These are phyloP conservation scores for Rhynchotus rufescens DNA, from an alignment of 2,797 vertebrate species.

Conservation along the genomic window DNA sequence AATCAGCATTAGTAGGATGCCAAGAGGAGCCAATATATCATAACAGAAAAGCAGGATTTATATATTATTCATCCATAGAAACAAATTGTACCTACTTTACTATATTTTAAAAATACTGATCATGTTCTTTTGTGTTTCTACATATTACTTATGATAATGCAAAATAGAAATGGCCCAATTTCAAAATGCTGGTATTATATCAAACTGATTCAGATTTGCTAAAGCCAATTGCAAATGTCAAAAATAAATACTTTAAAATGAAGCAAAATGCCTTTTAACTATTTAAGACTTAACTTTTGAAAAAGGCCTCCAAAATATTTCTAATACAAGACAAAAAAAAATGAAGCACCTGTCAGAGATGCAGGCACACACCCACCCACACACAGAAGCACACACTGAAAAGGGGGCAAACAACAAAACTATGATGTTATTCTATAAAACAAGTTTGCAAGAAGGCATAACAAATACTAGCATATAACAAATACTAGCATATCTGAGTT, in stretches of 20 bases:
- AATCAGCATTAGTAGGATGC: not conserved
- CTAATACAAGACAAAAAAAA: conserved; percentile 42
- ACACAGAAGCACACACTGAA: conserved; percentile 18
- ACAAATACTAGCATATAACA: conserved; percentile 70
- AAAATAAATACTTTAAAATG: not conserved
- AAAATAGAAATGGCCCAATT: not conserved
- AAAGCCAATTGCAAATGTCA: not conserved
- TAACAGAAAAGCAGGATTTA: not conserved
- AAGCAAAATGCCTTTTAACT: not conserved
- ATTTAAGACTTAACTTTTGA: not conserved
- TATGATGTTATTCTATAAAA: conserved; percentile 67
- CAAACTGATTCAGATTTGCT: not conserved
- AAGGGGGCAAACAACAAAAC: conserved; percentile 54
- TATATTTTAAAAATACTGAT: not conserved
- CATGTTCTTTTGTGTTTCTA: not conserved
- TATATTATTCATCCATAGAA: not conserved
- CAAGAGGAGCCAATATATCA: not conserved
- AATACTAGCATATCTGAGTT: conserved; percentile 69
- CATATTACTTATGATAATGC: not conserved
- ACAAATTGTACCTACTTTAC: not conserved
- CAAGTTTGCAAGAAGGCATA: conserved; percentile 67
- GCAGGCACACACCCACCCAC: not conserved
- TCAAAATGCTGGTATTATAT: not conserved
- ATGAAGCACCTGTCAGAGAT: conserved; percentile 22
- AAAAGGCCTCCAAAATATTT: conserved; percentile 31